Evolutionary conservation across 2,797 vertebrate genomes (phyloP).

Genomic region (Merluccius polli): DNA sequence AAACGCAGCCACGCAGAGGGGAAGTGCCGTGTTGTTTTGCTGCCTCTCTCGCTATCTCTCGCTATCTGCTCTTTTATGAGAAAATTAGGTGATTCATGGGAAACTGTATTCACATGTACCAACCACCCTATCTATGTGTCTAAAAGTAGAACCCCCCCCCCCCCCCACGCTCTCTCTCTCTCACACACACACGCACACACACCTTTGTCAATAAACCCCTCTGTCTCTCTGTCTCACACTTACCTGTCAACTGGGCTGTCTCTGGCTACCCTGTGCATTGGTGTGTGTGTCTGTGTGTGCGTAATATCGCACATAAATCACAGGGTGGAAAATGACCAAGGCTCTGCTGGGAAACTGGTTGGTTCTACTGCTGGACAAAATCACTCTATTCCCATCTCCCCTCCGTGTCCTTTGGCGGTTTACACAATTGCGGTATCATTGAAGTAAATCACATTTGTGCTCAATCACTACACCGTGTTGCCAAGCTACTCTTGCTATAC

Average conservation of each 20-base stretch:
- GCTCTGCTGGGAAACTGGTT: constrained; percentile 30
- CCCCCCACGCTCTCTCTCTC: constrained; percentile 26
- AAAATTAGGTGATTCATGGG: constrained; percentile 66
- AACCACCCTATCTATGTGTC: constrained; percentile 48
- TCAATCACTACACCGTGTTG: not conserved
- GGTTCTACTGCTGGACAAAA: constrained; percentile 20
- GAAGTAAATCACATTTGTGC: not conserved
- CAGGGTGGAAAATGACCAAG: constrained; percentile 27
- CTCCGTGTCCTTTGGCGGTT: constrained; percentile 24
- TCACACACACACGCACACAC: not conserved
- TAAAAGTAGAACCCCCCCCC: constrained; percentile 60
- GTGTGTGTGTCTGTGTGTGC: constrained; percentile 28
- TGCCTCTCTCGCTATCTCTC: not conserved
- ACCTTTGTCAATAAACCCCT: constrained; percentile 58
- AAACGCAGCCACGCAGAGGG: constrained; percentile 41
- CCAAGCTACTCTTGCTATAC: not conserved
- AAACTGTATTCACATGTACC: constrained; percentile 53
- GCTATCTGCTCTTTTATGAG: constrained; percentile 52
- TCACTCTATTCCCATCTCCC: constrained; percentile 34
- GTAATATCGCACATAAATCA: constrained; percentile 48
- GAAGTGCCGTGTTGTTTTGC: constrained; percentile 52
- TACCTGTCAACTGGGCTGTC: constrained; percentile 17
- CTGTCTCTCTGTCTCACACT: constrained; percentile 31
- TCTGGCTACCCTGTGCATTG: constrained; percentile 19
- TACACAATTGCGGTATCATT: not conserved